Percentiles rank a stretch among this genome's conserved stretches.
These are phyloP conservation scores for Drosophila paramelanica DNA, from an alignment of 2,888 invertebrate genomes.

Conservation along the genomic window DNA sequence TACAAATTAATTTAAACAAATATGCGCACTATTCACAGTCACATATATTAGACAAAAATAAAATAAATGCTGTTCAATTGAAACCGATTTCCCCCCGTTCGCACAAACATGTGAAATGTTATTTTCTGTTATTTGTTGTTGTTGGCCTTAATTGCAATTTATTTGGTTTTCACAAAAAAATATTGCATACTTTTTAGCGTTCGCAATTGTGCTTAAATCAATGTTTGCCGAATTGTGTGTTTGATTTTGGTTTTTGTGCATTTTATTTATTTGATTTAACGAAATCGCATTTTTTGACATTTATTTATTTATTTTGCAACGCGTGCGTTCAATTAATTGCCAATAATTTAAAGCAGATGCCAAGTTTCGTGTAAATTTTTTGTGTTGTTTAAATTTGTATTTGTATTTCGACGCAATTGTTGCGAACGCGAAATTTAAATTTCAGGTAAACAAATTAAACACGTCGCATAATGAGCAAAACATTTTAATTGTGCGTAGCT, in stretches of 20 bases:
- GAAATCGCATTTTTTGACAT: slow-evolving; percentile 8
- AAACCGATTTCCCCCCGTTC: too few relatives aligned
- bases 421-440: slow-evolving; percentile 39
- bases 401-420: slow-evolving; percentile 5
- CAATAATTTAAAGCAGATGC: slow-evolving; percentile 61
- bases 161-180: slow-evolving; percentile 21
- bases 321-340: slow-evolving; percentile 59
- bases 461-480: slow-evolving; percentile 60
- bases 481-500: slow-evolving; percentile 68
- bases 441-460: slow-evolving; percentile 70
- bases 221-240: slow-evolving; percentile 47
- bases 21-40: too few relatives aligned
- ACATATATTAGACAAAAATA: too few relatives aligned
- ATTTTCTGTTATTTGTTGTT: neutral
- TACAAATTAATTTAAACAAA: too few relatives aligned
- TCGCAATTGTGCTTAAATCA: slow-evolving; percentile 33
- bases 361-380: slow-evolving; percentile 15
- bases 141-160: slow-evolving; percentile 9
- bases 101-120: neutral
- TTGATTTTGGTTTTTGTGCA: slow-evolving; percentile 54
- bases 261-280: slow-evolving; percentile 57
- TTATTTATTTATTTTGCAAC: slow-evolving; percentile 20
- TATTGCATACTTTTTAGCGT: slow-evolving; percentile 52
- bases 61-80: too few relatives aligned
- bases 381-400: neutral